Evolutionary conservation across 2,888 invertebrate species (phyloP).

Genomic region (Apantesis nais): DNA sequence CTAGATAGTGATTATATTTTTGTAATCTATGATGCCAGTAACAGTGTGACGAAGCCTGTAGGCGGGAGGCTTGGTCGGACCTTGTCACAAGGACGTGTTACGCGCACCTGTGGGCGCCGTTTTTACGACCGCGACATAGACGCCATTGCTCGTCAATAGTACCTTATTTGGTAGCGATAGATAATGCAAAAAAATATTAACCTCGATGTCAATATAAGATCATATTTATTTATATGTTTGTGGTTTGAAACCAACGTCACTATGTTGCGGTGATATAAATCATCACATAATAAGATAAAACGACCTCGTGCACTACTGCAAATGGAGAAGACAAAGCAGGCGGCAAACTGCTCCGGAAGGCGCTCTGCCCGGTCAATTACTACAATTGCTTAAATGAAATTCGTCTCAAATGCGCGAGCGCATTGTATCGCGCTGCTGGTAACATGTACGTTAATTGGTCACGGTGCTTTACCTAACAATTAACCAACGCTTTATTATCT

Average conservation of each 20-base stretch:
- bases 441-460: conserved; percentile 77
- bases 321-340: conserved; percentile 64
- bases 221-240: conserved; percentile 35
- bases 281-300: conserved; percentile 22
- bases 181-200: conserved; percentile 42
- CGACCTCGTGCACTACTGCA: conserved; percentile 55
- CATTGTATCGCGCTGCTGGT: conserved; percentile 58
- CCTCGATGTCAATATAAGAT: conserved; percentile 35
- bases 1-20: conserved; percentile 27
- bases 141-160: conserved; percentile 57
- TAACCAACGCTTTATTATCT: conserved; percentile 63
- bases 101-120: conserved; percentile 66
- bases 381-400: conserved; percentile 84
- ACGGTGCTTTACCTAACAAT: conserved; percentile 82
- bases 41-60: conserved; percentile 52
- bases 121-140: conserved; percentile 49
- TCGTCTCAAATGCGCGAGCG: conserved; percentile 73
- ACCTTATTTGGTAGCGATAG: conserved; percentile 66
- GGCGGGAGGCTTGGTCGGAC: conserved; percentile 77
- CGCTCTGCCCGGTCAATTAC: conserved; percentile 77
- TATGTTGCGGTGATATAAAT: conserved; percentile 24
- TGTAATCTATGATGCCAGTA: conserved; percentile 34
- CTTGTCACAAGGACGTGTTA: conserved; percentile 79
- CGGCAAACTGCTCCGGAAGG: conserved; percentile 73
- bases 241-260: neutral